These are phyloP conservation scores for Philereme transversata DNA, from an alignment of 2,888 invertebrate species.

Conservation along the genomic window DNA sequence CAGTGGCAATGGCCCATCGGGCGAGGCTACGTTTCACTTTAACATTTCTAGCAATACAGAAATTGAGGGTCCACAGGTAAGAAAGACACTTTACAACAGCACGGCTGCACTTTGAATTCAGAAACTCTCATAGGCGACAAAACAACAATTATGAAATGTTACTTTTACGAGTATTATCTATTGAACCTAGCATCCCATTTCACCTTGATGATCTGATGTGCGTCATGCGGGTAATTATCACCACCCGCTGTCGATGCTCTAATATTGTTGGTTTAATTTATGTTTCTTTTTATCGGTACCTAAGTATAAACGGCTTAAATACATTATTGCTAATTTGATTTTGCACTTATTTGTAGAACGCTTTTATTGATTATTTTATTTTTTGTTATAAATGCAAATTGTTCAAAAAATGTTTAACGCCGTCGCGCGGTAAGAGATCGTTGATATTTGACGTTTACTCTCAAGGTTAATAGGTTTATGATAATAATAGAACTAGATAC, in stretches of 20 bases:
- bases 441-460: constrained; percentile 19
- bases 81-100: neutral
- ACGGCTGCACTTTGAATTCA: neutral
- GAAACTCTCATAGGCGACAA: neutral
- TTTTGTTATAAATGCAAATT: neutral
- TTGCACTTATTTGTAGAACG: neutral
- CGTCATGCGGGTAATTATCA: constrained; percentile 58
- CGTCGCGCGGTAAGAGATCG: constrained; percentile 9
- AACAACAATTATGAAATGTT: constrained; percentile 28
- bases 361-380: neutral
- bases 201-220: constrained; percentile 53
- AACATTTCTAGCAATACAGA: constrained; percentile 91
- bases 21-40: constrained; percentile 88
- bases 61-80: constrained; percentile 90
- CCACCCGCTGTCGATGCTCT: constrained; percentile 33
- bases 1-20: constrained; percentile 71
- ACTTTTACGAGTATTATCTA: constrained; percentile 35
- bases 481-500: constrained; percentile 18
- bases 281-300: constrained; percentile 19
- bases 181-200: constrained; percentile 48
- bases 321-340: neutral
- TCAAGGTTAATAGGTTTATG: constrained; percentile 22
- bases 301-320: constrained; percentile 17
- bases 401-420: neutral
- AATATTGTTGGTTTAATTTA: constrained; percentile 27